phyloP scores from a whole-genome alignment of 2,113 vertebrate genomes.

The Hiodon alosoides region DNA sequence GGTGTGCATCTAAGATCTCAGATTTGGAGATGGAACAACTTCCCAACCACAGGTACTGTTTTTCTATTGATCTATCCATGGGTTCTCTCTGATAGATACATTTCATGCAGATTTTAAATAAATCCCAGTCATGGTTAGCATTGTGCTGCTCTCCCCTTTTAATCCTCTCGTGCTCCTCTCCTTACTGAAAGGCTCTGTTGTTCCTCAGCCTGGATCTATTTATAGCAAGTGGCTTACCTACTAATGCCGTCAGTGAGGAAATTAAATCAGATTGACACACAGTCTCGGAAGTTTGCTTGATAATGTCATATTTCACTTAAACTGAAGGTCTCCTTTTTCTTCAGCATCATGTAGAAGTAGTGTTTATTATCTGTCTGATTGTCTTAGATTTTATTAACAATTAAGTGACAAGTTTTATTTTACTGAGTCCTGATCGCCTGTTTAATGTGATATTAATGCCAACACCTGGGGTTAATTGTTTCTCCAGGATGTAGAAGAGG shows the following conservation, averaged over 20 bases:
- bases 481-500: too few species aligned
- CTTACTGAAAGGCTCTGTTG: conserved; percentile 6
- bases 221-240: conserved; percentile 13
- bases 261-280: conserved; percentile 12
- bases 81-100: neutral
- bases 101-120: neutral
- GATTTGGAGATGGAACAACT: too few species aligned
- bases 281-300: neutral
- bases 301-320: neutral
- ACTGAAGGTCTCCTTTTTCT: neutral
- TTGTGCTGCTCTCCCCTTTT: neutral
- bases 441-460: too few species aligned
- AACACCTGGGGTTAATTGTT: too few species aligned
- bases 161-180: conserved; percentile 1
- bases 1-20: neutral
- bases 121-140: neutral
- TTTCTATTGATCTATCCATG: too few species aligned
- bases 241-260: conserved; percentile 10
- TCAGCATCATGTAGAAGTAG: neutral
- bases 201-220: conserved; percentile 10
- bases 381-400: too few species aligned
- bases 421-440: too few species aligned
- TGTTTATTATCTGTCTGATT: too few species aligned
- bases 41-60: too few species aligned
- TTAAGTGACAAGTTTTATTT: too few species aligned